Conservation (phyloP, 35 echinoderm and acorn worm species). For the Apostichopus japonicus region DNA sequence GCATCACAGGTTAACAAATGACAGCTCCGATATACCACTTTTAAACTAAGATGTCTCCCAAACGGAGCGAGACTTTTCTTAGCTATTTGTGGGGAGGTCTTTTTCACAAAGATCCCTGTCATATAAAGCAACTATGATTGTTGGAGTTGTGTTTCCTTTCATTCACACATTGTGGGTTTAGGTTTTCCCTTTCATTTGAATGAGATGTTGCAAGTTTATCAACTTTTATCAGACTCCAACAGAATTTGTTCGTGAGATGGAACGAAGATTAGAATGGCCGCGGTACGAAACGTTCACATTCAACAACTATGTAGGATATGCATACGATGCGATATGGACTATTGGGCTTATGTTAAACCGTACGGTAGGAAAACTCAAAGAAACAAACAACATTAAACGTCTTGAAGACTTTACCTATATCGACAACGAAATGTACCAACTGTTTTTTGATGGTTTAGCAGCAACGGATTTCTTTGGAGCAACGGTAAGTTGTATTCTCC, state of each 20-base stretch:
- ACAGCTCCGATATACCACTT: too few relatives aligned
- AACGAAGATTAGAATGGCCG: background rate
- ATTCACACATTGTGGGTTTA: background rate
- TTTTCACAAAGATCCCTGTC: too few relatives aligned
- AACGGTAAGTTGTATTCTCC: background rate
- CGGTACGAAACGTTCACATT: background rate
- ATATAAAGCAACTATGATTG: background rate
- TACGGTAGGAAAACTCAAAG: background rate
- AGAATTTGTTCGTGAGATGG: background rate
- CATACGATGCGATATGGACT: conserved; percentile 1
- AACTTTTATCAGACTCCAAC: background rate
- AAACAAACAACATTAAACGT: background rate
- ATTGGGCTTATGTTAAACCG: conserved; percentile 26
- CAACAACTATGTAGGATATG: conserved; percentile 3
- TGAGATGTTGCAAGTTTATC: background rate
- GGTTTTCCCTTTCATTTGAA: background rate
- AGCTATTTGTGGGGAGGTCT: too few relatives aligned
- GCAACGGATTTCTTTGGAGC: conserved; percentile 32
- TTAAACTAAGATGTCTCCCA: too few relatives aligned
- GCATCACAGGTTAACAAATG: too few relatives aligned
- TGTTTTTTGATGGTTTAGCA: conserved; percentile 19
- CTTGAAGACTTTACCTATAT: conserved; percentile 5
- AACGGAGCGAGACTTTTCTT: too few relatives aligned
- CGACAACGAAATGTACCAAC: background rate
- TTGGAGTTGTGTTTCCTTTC: background rate